Conservation (phyloP, 2,888 invertebrate genomes). For the Synanthedon formicaeformis region DNA sequence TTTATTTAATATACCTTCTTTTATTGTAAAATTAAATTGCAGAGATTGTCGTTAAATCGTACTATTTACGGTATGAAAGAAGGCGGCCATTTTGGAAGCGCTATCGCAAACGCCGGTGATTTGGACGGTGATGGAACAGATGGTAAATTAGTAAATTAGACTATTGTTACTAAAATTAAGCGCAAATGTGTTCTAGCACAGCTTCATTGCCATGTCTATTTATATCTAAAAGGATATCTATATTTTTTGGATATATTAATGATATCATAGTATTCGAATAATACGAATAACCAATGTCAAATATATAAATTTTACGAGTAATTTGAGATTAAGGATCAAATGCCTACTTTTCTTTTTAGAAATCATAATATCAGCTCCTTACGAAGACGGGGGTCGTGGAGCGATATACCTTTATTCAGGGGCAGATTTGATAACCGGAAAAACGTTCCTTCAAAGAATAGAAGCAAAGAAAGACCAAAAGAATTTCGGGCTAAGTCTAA, state of each 20-base stretch:
- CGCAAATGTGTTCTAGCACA: too few species aligned
- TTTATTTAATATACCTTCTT: too few species aligned
- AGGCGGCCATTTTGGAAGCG: slow-evolving; percentile 23
- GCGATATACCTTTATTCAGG: slow-evolving; percentile 43
- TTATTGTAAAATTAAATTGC: too few species aligned
- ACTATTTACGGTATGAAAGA: slow-evolving; percentile 6
- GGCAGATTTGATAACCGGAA: slow-evolving; percentile 13
- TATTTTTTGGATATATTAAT: too few species aligned
- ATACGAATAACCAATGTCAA: not conserved
- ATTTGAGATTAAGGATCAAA: too few species aligned
- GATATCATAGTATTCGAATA: too few species aligned
- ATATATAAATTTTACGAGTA: not conserved
- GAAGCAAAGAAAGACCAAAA: slow-evolving; percentile 1
- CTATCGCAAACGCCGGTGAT: slow-evolving; percentile 22
- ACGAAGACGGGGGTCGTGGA: slow-evolving; percentile 28
- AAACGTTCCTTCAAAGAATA: slow-evolving; percentile 20
- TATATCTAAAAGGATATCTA: too few species aligned
- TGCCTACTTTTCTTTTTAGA: slow-evolving; percentile 18
- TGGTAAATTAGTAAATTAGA: slow-evolving; percentile 17
- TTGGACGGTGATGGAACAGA: slow-evolving; percentile 22
- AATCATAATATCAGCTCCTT: slow-evolving; percentile 42
- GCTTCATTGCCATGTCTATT: too few species aligned
- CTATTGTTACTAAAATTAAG: not conserved
- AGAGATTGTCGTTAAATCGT: not conserved
- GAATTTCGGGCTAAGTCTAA: slow-evolving; percentile 31